Evolutionary conservation across 1,140 invertebrate species (phyloP).

Genomic region (Hesperophylax magnus): DNA sequence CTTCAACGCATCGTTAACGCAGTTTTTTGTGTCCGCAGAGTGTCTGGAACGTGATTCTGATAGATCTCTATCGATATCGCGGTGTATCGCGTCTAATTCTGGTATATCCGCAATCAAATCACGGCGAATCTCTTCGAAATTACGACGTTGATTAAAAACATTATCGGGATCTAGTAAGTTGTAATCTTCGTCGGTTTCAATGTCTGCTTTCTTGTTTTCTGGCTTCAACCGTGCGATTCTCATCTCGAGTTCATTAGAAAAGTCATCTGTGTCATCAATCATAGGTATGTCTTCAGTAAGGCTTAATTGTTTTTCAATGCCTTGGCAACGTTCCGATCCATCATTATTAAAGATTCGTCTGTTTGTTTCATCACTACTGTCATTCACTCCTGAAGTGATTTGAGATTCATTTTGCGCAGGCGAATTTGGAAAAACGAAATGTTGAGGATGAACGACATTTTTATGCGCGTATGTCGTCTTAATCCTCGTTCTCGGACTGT

Average conservation of each 20-base stretch:
- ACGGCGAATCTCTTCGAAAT: conserved; percentile 68
- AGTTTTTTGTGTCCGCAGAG: conserved; percentile 59
- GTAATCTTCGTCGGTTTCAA: conserved; percentile 33
- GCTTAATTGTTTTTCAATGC: conserved; percentile 69
- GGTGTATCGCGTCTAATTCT: conserved; percentile 68
- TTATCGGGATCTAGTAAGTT: conserved; percentile 48
- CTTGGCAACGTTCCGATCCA: conserved; percentile 58
- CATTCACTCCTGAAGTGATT: neutral
- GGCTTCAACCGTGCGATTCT: conserved; percentile 65
- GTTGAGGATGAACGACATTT: conserved; percentile 66
- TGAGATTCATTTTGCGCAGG: conserved; percentile 58
- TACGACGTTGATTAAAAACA: conserved; percentile 56
- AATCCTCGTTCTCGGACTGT: conserved; percentile 74
- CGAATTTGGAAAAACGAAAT: conserved; percentile 69
- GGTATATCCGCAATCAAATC: conserved; percentile 70
- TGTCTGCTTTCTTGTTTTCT: conserved; percentile 60
- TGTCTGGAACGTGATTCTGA: conserved; percentile 9
- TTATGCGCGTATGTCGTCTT: conserved; percentile 72
- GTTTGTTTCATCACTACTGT: neutral
- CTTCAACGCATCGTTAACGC: conserved; percentile 62
- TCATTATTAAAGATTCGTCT: neutral
- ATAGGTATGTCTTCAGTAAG: conserved; percentile 70
- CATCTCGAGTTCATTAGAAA: conserved; percentile 68
- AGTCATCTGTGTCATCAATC: conserved; percentile 67
- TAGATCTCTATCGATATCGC: conserved; percentile 61